Percentiles rank a stretch among this genome's conserved stretches.
Evolutionary conservation across 2,888 invertebrate species (phyloP).

Genomic region (Tenthredo livida): DNA sequence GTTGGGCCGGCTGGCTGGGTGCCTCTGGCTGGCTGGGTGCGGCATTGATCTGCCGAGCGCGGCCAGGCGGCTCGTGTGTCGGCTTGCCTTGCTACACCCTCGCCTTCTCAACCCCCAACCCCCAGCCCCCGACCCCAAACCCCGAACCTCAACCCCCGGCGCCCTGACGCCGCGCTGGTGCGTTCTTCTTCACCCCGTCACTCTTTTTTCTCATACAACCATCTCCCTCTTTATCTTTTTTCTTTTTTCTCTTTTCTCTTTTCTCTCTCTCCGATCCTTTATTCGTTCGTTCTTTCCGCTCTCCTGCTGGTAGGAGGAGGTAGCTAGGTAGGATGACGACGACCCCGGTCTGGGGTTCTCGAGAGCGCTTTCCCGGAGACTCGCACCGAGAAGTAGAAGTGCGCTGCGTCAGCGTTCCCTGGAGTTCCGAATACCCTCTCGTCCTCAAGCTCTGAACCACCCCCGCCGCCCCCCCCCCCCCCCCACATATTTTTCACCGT

Average conservation of each 20-base stretch:
- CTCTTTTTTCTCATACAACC: slow-evolving; percentile 35
- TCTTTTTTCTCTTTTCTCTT: slow-evolving; percentile 50
- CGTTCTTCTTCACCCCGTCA: slow-evolving; percentile 50
- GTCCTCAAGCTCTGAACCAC: slow-evolving; percentile 2
- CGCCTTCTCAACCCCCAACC: slow-evolving; percentile 57
- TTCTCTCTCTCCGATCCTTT: slow-evolving; percentile 61
- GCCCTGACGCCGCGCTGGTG: slow-evolving; percentile 54
- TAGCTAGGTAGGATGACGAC: slow-evolving; percentile 12
- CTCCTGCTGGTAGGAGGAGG: slow-evolving; percentile 55
- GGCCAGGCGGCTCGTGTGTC: slow-evolving; percentile 68
- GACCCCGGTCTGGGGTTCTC: slow-evolving; percentile 46
- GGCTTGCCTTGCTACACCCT: slow-evolving; percentile 70
- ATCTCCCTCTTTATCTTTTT: slow-evolving; percentile 58
- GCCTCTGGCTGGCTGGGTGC: slow-evolving; percentile 53
- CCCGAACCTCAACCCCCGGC: slow-evolving; percentile 60
- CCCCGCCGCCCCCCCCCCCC: background rate
- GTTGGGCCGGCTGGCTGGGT: slow-evolving; percentile 57
- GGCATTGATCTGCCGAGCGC: slow-evolving; percentile 68
- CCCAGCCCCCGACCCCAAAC: slow-evolving; percentile 59
- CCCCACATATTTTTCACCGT: background rate
- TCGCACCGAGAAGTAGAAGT: slow-evolving; percentile 34
- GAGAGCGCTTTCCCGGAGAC: slow-evolving; percentile 47
- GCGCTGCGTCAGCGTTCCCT: slow-evolving; percentile 48
- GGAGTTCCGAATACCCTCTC: slow-evolving; percentile 42
- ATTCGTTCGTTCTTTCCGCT: slow-evolving; percentile 64